A percentile compares a stretch with the other conserved stretches of the same genome.
Evolutionary conservation across 1,140 invertebrate species (phyloP).

Genomic region (Cotesia chilonis): DNA sequence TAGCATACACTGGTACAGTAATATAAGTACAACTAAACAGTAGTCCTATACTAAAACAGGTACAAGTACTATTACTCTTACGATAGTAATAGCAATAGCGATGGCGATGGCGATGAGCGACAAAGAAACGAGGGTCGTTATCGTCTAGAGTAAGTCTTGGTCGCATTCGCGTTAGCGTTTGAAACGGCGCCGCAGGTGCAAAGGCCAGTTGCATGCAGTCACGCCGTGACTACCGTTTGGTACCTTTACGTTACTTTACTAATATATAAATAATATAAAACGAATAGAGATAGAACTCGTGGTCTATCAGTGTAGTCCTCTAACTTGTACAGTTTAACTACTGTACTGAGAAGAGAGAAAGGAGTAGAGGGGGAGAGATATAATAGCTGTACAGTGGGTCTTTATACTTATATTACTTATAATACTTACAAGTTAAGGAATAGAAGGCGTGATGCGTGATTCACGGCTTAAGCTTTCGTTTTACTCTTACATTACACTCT

Average conservation of each 20-base stretch:
- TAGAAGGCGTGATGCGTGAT: constrained; percentile 22
- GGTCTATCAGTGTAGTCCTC: too few relatives aligned
- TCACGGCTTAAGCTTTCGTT: constrained; percentile 24
- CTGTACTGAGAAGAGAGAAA: too few relatives aligned
- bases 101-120: background rate
- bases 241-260: too few relatives aligned
- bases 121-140: constrained; percentile 16
- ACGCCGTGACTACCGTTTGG: constrained; percentile 29
- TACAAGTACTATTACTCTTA: background rate
- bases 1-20: too few relatives aligned
- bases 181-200: constrained; percentile 27
- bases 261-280: background rate
- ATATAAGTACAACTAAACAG: too few relatives aligned
- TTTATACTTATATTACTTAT: background rate
- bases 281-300: background rate
- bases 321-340: too few relatives aligned
- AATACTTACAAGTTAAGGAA: too few relatives aligned
- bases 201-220: constrained; percentile 36
- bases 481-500: constrained; percentile 8
- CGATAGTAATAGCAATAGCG: background rate
- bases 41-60: too few relatives aligned
- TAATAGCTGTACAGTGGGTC: background rate
- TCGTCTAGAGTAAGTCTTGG: constrained; percentile 7
- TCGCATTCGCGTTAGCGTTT: background rate
- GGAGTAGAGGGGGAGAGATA: too few relatives aligned